Percentiles rank a stretch among this genome's conserved stretches.
phyloP scores from a whole-genome alignment of 2,797 vertebrate species.

The Parauchenoglanis punctatus region DNA sequence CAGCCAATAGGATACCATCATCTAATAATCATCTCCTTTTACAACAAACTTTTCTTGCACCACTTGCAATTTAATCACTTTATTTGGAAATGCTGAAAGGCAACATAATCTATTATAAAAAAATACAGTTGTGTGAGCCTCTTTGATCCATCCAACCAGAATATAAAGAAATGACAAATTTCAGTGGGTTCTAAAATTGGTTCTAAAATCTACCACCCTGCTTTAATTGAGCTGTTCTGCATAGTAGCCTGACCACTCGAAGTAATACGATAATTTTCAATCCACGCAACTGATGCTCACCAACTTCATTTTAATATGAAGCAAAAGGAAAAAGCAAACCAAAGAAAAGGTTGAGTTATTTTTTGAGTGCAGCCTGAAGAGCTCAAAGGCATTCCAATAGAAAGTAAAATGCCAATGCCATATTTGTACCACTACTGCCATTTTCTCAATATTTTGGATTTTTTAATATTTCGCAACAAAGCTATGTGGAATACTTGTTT shows the following conservation, averaged over 20 bases:
- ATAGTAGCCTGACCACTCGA: neutral
- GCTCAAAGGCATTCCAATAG: neutral
- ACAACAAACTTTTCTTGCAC: constrained; percentile 30
- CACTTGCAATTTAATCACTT: constrained; percentile 23
- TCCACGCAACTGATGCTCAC: neutral
- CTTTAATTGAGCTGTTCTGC: neutral
- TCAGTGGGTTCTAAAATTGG: neutral
- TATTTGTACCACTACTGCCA: neutral
- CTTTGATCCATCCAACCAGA: neutral
- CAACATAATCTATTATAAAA: neutral
- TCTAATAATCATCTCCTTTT: constrained; percentile 41
- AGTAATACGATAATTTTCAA: neutral
- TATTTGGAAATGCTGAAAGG: neutral
- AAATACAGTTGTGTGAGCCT: neutral
- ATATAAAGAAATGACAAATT: neutral
- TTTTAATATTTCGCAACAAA: neutral
- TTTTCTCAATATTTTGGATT: neutral
- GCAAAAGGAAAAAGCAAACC: neutral
- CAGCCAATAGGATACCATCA: constrained; percentile 62
- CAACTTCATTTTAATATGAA: neutral
- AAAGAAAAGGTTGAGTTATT: neutral
- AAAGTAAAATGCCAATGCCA: neutral
- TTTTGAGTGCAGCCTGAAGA: neutral
- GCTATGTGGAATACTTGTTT: neutral
- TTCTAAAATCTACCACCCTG: neutral